Evolutionary conservation across 1,140 invertebrate genomes (phyloP).

Genomic region (Ceratina japonica): DNA sequence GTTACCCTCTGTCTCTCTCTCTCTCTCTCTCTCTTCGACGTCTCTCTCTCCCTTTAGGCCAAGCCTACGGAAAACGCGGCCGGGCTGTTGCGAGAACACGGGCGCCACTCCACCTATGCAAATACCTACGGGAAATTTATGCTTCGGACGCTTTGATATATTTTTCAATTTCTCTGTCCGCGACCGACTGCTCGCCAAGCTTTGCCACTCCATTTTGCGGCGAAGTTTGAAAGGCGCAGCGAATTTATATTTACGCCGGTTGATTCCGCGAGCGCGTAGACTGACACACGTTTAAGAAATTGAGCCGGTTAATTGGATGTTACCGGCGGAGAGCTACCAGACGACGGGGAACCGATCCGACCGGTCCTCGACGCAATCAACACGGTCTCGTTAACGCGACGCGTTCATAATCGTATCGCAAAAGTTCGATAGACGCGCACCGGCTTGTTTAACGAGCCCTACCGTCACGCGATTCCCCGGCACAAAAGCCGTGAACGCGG

Average conservation of each 20-base stretch:
- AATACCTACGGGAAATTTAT: conserved; percentile 44
- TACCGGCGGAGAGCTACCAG: not conserved
- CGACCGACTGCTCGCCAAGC: not conserved
- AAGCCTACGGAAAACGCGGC: conserved; percentile 6
- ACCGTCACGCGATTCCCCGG: not conserved
- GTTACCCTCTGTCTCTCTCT: too few species aligned
- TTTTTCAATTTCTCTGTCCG: conserved; percentile 46
- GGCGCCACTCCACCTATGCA: conserved; percentile 29
- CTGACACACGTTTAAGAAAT: conserved; percentile 14
- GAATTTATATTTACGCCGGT: conserved; percentile 35
- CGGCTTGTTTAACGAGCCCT: conserved; percentile 1
- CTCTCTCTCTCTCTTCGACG: not conserved
- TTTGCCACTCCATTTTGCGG: conserved; percentile 25
- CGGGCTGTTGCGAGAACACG: not conserved
- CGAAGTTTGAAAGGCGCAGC: conserved; percentile 10
- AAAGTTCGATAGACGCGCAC: conserved; percentile 3
- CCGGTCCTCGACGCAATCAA: conserved; percentile 13
- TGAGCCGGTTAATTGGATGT: conserved; percentile 32
- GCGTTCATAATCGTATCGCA: conserved; percentile 23
- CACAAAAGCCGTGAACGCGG: not conserved
- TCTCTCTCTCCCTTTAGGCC: too few species aligned
- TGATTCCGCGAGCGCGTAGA: conserved; percentile 14
- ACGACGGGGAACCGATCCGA: not conserved
- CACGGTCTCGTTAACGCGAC: conserved; percentile 6
- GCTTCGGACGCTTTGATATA: conserved; percentile 43